Evolutionary conservation across 2,113 vertebrate genomes (phyloP), one percentile per base, ranked within the genome.

Genomic region (Hypocryptadius cinnamomeus): DNA sequence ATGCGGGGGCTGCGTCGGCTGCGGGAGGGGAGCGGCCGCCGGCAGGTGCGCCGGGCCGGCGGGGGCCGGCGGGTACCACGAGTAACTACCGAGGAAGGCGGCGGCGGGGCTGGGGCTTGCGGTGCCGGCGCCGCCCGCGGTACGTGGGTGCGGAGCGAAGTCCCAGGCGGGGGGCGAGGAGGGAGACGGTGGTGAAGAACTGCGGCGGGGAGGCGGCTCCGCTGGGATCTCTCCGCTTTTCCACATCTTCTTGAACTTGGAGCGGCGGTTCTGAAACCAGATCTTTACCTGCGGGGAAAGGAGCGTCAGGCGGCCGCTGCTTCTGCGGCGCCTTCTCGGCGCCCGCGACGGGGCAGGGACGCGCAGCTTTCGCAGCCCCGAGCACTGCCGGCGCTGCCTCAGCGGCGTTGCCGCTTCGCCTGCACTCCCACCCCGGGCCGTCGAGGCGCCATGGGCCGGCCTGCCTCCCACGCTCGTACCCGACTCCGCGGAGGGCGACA

Each of bases 201-300:
- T 98, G 92, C 98, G 97, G 51, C 97, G 98, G 2, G 98, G 98
- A n/a, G 98, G 98, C 76, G 98, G 98, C 54, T 99, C 99, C 4
- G 98, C 97, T 11, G 98, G 98, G 59, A 99, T 98, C 97, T 99
- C 99, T 44, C 99, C 99, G 94, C 98, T 99, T 89, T 99, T 99
- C 99, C 99, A 99, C 98, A 99, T 98, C 97, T 99, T 99, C 97
- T 99, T 99, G 97, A 99, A 99, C 96, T 99, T 99, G 97, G 99
- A 99, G 47, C 99, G 97, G 59, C 99, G 98, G 97, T 99, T 99
- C 97, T 99, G 99, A 97, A 99, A 99, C 99, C 99, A 99, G 93
- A 99, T 99, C 97, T 99, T 99, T 44, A 99, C 99, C 99, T 99
- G 82, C 4, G 25, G 77, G 35, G 18, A 70, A 37, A 80, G 19